A percentile compares a stretch with the other conserved stretches of the same genome.
phyloP scores from a whole-genome alignment of 1,140 invertebrate genomes.

The Nasonia longicornis region DNA sequence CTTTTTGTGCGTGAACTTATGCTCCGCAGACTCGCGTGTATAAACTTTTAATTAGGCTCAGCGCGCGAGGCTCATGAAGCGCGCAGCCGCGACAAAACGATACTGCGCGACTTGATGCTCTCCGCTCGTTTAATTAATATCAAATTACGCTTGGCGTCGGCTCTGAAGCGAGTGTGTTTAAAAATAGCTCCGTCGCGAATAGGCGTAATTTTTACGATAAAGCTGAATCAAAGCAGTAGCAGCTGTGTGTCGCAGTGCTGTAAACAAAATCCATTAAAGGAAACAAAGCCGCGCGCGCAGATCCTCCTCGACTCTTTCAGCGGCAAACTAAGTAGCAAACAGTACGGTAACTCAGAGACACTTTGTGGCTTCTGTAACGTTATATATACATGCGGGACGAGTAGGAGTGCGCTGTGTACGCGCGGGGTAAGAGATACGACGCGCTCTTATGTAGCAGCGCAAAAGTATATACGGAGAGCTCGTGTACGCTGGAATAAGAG shows the following conservation, averaged over 20 bases:
- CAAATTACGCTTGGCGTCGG: not conserved
- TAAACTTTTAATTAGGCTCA: constrained; percentile 42
- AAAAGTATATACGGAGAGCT: constrained; percentile 33
- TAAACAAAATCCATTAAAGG: constrained; percentile 20
- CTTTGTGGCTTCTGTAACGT: constrained; percentile 28
- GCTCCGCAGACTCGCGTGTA: not conserved
- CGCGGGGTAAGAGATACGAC: constrained; percentile 1
- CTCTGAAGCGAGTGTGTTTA: not conserved
- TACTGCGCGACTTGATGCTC: not conserved
- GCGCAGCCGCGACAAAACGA: not conserved
- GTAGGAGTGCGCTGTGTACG: not conserved
- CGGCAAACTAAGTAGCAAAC: constrained; percentile 29
- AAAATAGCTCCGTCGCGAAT: not conserved
- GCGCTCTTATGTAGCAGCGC: not conserved
- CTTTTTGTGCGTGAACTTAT: constrained; percentile 28
- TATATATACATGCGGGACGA: not conserved
- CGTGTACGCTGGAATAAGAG: not conserved
- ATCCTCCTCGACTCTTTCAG: not conserved
- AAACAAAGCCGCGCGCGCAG: constrained; percentile 13
- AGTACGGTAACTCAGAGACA: constrained; percentile 19
- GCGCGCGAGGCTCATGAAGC: no score
- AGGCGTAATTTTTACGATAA: not conserved
- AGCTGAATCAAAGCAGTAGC: not conserved
- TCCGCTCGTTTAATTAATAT: constrained; percentile 37
- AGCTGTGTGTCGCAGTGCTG: no score